phyloP scores from a whole-genome alignment of 2,113 vertebrate species.

The Cheilinus undulatus region DNA sequence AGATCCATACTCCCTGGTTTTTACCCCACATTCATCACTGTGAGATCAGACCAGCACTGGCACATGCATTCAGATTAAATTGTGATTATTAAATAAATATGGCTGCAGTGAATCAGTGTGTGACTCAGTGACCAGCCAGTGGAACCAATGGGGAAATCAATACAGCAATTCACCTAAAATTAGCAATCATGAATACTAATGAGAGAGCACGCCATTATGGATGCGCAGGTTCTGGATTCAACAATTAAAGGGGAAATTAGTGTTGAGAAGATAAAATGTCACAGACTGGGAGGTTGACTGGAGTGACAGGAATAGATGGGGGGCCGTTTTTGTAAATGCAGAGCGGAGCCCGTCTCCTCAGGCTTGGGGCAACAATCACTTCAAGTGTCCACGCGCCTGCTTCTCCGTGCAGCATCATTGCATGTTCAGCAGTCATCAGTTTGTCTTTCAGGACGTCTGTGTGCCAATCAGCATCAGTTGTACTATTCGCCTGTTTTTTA shows the following conservation, averaged over 20 bases:
- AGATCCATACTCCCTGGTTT: conserved; percentile 21
- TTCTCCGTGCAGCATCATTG: not conserved
- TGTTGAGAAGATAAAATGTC: not conserved
- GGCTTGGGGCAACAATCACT: not conserved
- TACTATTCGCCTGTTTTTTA: not conserved
- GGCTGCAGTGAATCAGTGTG: conserved; percentile 20
- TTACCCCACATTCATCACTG: conserved; percentile 37
- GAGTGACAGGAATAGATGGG: not conserved
- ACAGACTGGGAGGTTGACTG: conserved; percentile 5
- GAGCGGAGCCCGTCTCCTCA: not conserved
- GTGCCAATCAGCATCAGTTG: conserved; percentile 4
- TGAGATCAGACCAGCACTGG: conserved; percentile 27
- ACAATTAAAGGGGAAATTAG: conserved; percentile 8
- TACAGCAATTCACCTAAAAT: conserved; percentile 50
- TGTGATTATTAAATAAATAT: conserved; percentile 49
- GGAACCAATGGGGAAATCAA: conserved; percentile 58
- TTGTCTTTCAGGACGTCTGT: not conserved
- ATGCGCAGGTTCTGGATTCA: conserved; percentile 22
- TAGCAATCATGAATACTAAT: conserved; percentile 55
- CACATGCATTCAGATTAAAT: conserved; percentile 59
- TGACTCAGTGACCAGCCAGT: conserved; percentile 31
- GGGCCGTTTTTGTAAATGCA: not conserved
- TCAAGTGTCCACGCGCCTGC: not conserved
- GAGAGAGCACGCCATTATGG: conserved; percentile 26
- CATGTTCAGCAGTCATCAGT: not conserved